phyloP scores from a whole-genome alignment of 1,140 invertebrate genomes.

The Drosophila orosa region DNA sequence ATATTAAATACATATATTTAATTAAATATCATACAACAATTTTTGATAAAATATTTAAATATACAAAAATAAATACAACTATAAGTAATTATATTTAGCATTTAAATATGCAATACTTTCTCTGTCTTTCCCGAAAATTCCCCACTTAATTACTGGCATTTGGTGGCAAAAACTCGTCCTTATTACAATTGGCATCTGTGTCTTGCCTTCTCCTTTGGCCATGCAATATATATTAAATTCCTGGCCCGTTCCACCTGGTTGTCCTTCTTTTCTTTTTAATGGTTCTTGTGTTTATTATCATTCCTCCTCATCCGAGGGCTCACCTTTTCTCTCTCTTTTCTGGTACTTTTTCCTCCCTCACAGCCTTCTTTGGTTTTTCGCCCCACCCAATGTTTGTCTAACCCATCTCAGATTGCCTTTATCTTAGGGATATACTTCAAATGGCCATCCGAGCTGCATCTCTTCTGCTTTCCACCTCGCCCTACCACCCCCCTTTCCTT shows the following conservation, averaged over 20 bases:
- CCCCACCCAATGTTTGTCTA: constrained; percentile 14
- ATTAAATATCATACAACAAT: no score
- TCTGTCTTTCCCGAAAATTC: background rate
- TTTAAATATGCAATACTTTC: no score
- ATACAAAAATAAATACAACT: background rate
- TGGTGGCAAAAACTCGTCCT: background rate
- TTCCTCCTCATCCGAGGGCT: constrained; percentile 25
- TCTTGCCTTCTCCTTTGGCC: background rate
- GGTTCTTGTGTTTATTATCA: constrained; percentile 49
- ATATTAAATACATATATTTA: background rate
- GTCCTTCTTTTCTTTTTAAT: constrained; percentile 21
- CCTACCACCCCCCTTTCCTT: background rate
- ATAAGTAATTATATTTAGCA: no score
- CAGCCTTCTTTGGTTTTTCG: background rate
- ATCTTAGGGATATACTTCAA: constrained; percentile 51
- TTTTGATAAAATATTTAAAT: no score
- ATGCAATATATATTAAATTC: constrained; percentile 38
- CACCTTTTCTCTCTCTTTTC: constrained; percentile 21
- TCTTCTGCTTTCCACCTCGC: background rate
- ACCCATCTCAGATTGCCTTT: constrained; percentile 52
- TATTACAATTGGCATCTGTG: constrained; percentile 24
- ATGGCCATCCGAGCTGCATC: constrained; percentile 42
- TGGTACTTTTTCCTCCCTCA: constrained; percentile 11
- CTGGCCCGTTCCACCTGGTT: background rate
- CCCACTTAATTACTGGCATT: constrained; percentile 1